Evolutionary conservation across 2,888 invertebrate genomes (phyloP), one percentile per base, ranked within the genome.

Genomic region (Drosophila neotestacea): DNA sequence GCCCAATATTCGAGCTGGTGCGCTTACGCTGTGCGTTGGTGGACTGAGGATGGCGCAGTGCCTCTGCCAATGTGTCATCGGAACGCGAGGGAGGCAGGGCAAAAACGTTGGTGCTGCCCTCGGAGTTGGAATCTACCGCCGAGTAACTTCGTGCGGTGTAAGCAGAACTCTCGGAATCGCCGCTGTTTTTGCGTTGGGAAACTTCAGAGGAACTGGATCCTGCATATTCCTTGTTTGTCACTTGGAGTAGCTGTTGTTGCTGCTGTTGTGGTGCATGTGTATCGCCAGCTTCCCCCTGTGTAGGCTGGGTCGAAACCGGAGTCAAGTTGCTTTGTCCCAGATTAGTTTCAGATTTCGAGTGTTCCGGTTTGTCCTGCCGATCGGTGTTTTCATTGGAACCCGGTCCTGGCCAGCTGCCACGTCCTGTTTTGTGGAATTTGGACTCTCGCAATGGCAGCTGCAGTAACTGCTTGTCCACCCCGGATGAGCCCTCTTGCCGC

Each of bases 361-460:
- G 95, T 85, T 97, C 97, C 2, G 95, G 94, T 61, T 71, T 85
- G 48, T 30, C 44, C 2, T 71, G 51, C 3, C 71, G 60, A 0
- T 71, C 71, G 1, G 10, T 30, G 36, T 65, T 73, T 22, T 85
- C 85, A 10, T 79, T 88, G 11, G 89, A 89, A 0, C 93, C 93
- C 0, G 97, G 97, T 0, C 97, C 97, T 0, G 97, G 97, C 97
- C 97, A 97, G 4, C 96, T 96, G 0, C 97, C 97, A 50, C 97
- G 93, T 0, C 96, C 95, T 0, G 82, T 38, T 92, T 96, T 96
- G 0, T 95, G 95, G 38, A 95, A 94, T 89, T 96, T 96, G 0
- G 95, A 94, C 87, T 96, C 96, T 41, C 96, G 93, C 13, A 88
- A 59, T 47, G 93, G 91, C 48, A 92, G 80, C 75, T 93, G 90